Evolutionary conservation across 2,113 vertebrate genomes (phyloP), one percentile per base, ranked within the genome.

Genomic region (Rostratula benghalensis): DNA sequence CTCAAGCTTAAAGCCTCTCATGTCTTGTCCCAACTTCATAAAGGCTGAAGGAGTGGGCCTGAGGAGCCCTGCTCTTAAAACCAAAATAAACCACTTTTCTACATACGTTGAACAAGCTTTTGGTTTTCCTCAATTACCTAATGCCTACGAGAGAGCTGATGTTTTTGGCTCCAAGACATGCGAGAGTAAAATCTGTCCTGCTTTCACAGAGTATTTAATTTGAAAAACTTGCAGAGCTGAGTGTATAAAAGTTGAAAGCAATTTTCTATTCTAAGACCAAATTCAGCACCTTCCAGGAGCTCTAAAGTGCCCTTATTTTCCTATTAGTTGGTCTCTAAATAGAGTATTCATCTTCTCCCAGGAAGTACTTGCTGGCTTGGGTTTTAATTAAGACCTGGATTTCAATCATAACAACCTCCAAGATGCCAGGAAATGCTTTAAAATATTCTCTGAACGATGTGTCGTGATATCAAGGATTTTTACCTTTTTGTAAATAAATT

Each of bases 121-220:
- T 84, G 89, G 70, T 65, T 96, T 94, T 89, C 94, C 89, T 95
- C 93, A 87, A 53, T 95, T 96, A 91, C 93, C 83, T 89, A 75
- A 37, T 78, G 83, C 61, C 61, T 33, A 16, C 41, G 56, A 54
- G 51, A 90, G 61, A 67, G 60, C 70, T 90, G 94, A 83, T 96
- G 77, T n/a, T 89, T 94, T 97, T 96, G 91, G 70, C 81, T 39
- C 10, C 7, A 33, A 94, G 67, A 22, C 17, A 64, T 61, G 65
- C 82, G 48, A 81, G 78, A 91, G 48, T 35, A 87, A 92, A 84
- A 68, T 60, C 43, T 94, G 45, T 70, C 74, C 75, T 73, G 82
- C 81, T 70, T 76, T 87, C 81, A 31, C 51, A 24, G 74, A 79
- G 4, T 56, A 50, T 65, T 92, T 82, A 53, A 69, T 85, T 85